Conservation (phyloP, 1,140 invertebrate species). For the Aleiodes sp. region DNA sequence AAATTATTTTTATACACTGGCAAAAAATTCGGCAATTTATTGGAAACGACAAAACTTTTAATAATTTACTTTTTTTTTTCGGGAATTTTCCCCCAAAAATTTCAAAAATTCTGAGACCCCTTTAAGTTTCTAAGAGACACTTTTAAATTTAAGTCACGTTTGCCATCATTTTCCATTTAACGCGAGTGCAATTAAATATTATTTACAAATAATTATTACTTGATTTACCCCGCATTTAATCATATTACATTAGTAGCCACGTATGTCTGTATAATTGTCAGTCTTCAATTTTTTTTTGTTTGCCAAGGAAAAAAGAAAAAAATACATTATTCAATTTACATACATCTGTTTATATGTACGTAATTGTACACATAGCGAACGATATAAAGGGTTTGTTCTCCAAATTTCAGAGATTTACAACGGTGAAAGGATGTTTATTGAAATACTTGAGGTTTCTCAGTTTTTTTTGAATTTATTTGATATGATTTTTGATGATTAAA, state of each 20-base stretch:
- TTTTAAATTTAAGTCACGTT: conserved; percentile 61
- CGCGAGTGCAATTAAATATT: conserved; percentile 61
- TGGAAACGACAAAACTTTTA: conserved; percentile 51
- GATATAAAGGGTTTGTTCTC: conserved; percentile 10
- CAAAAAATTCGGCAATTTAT: conserved; percentile 56
- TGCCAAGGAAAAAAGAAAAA: conserved; percentile 47
- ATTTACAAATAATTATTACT: conserved; percentile 64
- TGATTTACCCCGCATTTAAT: conserved; percentile 45
- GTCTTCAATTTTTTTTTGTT: conserved; percentile 60
- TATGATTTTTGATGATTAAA: background rate
- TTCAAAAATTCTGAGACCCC: too few species aligned
- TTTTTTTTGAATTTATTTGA: background rate
- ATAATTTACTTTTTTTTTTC: conserved; percentile 46
- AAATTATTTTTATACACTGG: conserved; percentile 40
- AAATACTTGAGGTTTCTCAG: background rate
- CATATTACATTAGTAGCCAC: conserved; percentile 64
- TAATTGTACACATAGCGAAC: conserved; percentile 15
- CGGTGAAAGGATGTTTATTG: conserved; percentile 1
- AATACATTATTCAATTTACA: conserved; percentile 53
- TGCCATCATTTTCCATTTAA: conserved; percentile 48
- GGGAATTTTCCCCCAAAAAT: background rate
- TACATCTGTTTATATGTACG: conserved; percentile 37
- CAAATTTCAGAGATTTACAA: background rate
- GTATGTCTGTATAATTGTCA: conserved; percentile 60
- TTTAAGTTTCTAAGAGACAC: conserved; percentile 34